Evolutionary conservation across 2,797 vertebrate genomes (phyloP).

Genomic region (Rhincodon typus): DNA sequence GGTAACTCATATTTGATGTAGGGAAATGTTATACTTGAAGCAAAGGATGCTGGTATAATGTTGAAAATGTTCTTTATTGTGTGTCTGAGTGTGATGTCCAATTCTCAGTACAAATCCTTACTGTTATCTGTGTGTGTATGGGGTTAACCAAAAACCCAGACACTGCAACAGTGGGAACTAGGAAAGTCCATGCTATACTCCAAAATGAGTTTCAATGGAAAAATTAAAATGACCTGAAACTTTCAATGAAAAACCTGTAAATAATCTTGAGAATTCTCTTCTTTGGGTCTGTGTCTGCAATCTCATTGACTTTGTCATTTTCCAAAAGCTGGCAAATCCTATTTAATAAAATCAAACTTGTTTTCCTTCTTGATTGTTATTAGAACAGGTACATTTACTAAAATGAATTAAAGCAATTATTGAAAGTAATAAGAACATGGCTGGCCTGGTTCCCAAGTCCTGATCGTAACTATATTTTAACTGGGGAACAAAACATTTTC

Average conservation of each 20-base stretch:
- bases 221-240: background rate
- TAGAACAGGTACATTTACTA: background rate
- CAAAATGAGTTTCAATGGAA: background rate
- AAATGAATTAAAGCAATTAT: background rate
- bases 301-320: too few relatives aligned
- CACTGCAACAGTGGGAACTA: constrained; percentile 25
- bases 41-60: background rate
- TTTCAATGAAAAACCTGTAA: constrained; percentile 5
- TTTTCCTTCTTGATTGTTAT: background rate
- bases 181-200: background rate
- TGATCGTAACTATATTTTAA: constrained; percentile 24
- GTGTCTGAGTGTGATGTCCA: constrained; percentile 31
- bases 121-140: constrained; percentile 7
- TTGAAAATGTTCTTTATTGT: background rate
- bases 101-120: constrained; percentile 17
- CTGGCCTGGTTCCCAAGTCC: constrained; percentile 25
- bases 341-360: background rate
- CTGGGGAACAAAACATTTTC: constrained; percentile 41
- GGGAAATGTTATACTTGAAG: background rate
- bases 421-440: background rate
- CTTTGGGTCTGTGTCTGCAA: too few relatives aligned
- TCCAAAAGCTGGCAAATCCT: background rate
- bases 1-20: background rate
- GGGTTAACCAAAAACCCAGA: constrained; percentile 32
- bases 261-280: too few relatives aligned